Evolutionary conservation across 30 jellyfish, hydroid and myxozoan genomes (phyloP).

Genomic region (Sanderia malayensis): DNA sequence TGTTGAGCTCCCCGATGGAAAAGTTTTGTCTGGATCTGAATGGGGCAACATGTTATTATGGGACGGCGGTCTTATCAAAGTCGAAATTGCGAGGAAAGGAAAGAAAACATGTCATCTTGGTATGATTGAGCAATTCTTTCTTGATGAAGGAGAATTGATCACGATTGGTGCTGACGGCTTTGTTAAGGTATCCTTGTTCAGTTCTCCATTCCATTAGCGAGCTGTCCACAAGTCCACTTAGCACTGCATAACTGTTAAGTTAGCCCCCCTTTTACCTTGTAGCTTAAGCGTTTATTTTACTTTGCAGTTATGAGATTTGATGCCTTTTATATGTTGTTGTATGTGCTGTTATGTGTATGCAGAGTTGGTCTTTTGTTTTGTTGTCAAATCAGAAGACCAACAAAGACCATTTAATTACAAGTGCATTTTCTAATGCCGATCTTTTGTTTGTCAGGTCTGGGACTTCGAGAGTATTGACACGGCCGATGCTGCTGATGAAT

Average conservation of each 20-base stretch:
- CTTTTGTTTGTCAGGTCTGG: slow-evolving; percentile 69
- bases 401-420: neutral
- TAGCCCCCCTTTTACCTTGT: too few species aligned
- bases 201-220: too few species aligned
- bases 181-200: slow-evolving; percentile 74
- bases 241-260: too few species aligned
- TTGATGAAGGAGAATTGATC: slow-evolving; percentile 94
- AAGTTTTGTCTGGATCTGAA: slow-evolving; percentile 93
- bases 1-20: slow-evolving; percentile 96
- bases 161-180: slow-evolving; percentile 92
- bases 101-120: slow-evolving; percentile 90
- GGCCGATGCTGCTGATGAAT: slow-evolving; percentile 89
- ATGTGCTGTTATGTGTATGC: too few species aligned
- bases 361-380: too few species aligned
- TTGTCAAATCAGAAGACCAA: neutral
- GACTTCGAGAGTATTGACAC: slow-evolving; percentile 93
- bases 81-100: slow-evolving; percentile 82
- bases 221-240: too few species aligned
- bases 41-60: slow-evolving; percentile 97
- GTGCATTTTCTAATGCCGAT: neutral
- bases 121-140: slow-evolving; percentile 85
- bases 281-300: too few species aligned
- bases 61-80: slow-evolving; percentile 98
- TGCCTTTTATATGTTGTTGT: too few species aligned
- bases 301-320: too few species aligned